Evolutionary conservation across 2,888 invertebrate genomes (phyloP), one percentile per base, ranked within the genome.

Genomic region (Sphecodes monilicornis): DNA sequence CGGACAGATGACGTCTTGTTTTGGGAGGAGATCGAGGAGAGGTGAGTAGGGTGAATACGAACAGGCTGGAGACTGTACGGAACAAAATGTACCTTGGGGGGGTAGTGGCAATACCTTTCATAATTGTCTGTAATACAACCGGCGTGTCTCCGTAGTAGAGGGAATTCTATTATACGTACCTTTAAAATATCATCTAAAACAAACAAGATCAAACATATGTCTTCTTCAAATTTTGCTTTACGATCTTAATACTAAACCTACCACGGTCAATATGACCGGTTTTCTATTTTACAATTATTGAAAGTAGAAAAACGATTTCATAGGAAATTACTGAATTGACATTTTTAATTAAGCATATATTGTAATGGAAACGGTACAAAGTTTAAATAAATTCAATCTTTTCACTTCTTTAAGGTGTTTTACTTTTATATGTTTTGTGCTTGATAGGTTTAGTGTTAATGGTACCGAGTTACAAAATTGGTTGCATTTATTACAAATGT

Each of bases 31-130:
- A 75, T 54, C 39, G 60, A 32, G 70, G 39, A 60, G 66, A 68
- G 88, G 82, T 88, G 72, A 88, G 88, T 88, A 88, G 84, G 86
- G 86, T 88, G 76, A 80, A 80, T 22, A 36, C 43, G 13, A 39
- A 22, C 22, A 4, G 11, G 39, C 11, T 39, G 68, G 75, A 70
- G 76, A 36, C 22, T 0, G 66, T 26, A 43, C 11, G 11, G 11
- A n/a, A n/a, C 70, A 32, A 76, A 10, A n/a, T 36, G 69, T n/a
- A 41, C 22, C 66, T 43, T 46, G 36, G 29, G 29, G 29, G 29
- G 10, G 29, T 29, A 16, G 16, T 60, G 60, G 60, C 13, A 60
- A 60, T 60, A 29, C n/a, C n/a, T n/a, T n/a, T 29, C 29, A 29
- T n/a, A n/a, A n/a, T n/a, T n/a, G 6, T 60, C 29, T 16, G 60